phyloP scores from a whole-genome alignment of 2,797 vertebrate species.

The Smutsia temminckii region DNA sequence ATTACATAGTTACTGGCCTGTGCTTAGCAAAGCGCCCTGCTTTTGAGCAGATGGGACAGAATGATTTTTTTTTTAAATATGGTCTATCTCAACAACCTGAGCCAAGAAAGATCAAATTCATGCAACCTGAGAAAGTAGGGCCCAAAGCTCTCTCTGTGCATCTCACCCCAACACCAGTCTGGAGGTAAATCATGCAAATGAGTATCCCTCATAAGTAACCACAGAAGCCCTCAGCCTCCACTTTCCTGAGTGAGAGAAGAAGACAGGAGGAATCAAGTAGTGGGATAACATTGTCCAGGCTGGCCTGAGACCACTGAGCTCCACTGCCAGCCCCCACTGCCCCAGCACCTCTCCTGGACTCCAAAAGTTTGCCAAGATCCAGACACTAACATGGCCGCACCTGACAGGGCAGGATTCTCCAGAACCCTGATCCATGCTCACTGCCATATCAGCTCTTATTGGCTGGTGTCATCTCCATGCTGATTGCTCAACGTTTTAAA shows the following conservation, averaged over 20 bases:
- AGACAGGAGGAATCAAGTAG: neutral
- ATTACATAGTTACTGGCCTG: fast-evolving
- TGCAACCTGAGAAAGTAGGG: neutral
- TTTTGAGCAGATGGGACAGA: neutral
- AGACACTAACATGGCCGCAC: neutral
- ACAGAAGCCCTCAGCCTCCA: neutral
- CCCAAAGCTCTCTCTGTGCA: neutral
- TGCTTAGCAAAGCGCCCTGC: neutral
- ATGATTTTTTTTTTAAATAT: neutral
- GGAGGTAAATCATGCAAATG: neutral
- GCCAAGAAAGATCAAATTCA: neutral
- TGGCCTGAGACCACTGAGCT: neutral
- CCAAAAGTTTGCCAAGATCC: neutral
- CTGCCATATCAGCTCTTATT: neutral
- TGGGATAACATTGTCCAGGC: neutral
- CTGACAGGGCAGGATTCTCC: neutral
- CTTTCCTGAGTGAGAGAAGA: neutral
- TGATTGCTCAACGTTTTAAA: neutral
- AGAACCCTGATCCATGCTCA: neutral
- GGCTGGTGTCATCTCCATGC: neutral
- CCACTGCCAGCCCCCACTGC: fast-evolving
- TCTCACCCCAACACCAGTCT: neutral
- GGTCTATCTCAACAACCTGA: neutral
- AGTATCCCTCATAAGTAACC: neutral
- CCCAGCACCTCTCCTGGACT: neutral